These are phyloP conservation scores for Odocoileus virginianus DNA, from an alignment of 2,113 vertebrate species.

Conservation along the genomic window DNA sequence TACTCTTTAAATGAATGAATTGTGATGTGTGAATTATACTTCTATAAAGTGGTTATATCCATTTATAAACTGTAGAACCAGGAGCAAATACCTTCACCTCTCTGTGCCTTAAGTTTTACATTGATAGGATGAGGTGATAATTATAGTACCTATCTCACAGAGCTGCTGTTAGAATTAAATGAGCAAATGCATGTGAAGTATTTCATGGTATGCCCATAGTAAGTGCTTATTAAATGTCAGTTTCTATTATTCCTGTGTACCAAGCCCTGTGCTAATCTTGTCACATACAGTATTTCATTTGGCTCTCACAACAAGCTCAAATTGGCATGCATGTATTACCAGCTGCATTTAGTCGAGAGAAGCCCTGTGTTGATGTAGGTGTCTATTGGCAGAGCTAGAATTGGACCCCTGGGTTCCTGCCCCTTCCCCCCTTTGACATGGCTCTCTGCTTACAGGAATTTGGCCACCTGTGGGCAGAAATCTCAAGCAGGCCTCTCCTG, in stretches of 20 bases:
- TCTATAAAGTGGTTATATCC: not conserved
- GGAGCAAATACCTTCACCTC: not conserved
- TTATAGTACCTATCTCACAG: not conserved
- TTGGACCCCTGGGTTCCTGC: not conserved
- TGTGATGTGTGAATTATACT: not conserved
- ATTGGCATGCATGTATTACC: not conserved
- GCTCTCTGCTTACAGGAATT: not conserved
- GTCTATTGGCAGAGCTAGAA: not conserved
- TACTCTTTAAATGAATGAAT: not conserved
- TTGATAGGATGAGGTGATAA: not conserved
- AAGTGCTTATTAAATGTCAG: not conserved
- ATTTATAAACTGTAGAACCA: not conserved
- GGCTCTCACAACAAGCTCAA: not conserved
- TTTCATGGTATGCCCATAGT: not conserved
- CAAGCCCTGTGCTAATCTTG: not conserved
- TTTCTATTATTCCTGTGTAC: not conserved
- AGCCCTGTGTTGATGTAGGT: not conserved
- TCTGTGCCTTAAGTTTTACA: not conserved
- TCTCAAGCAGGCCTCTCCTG: not conserved
- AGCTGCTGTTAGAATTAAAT: not conserved
- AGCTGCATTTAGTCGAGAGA: not conserved
- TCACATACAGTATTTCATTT: not conserved
- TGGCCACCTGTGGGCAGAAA: not conserved
- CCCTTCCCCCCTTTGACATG: not conserved
- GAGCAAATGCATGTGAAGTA: not conserved